Percentiles rank a stretch among this genome's conserved stretches.
Evolutionary conservation across 2,797 vertebrate genomes (phyloP).

Genomic region (Tragelaphus eurycerus): DNA sequence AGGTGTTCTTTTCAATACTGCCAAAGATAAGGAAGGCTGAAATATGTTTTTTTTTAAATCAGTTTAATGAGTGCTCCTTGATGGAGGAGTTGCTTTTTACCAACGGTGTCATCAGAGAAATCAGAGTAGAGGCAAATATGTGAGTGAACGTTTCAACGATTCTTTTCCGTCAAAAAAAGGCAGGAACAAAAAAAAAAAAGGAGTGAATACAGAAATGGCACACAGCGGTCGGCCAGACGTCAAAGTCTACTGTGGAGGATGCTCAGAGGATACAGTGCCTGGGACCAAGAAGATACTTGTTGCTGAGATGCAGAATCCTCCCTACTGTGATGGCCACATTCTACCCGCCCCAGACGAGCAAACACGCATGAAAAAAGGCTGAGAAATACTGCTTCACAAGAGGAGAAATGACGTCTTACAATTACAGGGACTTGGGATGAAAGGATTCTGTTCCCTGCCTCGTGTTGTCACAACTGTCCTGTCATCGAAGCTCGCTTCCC

Average conservation of each 20-base stretch:
- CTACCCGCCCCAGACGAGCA: background rate
- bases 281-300: background rate
- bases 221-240: background rate
- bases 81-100: background rate
- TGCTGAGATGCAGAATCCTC: background rate
- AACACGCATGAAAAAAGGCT: background rate
- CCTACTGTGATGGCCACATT: fast-evolving
- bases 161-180: background rate
- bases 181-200: background rate
- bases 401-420: background rate
- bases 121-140: background rate
- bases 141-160: background rate
- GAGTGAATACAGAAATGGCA: no score
- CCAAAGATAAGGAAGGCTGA: background rate
- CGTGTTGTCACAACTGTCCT: background rate
- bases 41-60: background rate
- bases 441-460: no score
- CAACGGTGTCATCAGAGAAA: background rate
- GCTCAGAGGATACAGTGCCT: background rate
- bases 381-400: background rate
- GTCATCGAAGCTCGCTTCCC: background rate
- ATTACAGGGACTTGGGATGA: background rate
- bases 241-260: no score
- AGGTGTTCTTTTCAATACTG: background rate
- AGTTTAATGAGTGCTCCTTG: background rate